Conservation (phyloP, 1,140 invertebrate species). For the Drosophila sucinea region DNA sequence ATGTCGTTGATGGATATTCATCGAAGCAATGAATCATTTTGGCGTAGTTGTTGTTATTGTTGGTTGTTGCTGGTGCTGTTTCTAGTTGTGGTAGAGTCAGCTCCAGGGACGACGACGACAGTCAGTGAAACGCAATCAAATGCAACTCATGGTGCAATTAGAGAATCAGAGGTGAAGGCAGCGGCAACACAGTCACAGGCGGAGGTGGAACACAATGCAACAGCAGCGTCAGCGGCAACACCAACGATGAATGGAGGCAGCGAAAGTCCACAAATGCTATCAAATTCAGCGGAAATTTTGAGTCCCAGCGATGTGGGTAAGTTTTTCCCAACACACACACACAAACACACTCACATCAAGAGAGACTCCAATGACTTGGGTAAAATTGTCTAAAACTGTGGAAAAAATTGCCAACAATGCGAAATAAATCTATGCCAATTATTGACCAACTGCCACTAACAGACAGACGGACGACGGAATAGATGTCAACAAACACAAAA, state of each 20-base stretch:
- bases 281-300: constrained; percentile 74
- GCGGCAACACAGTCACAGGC: constrained; percentile 33
- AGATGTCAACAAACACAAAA: constrained; percentile 30
- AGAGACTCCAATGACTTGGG: constrained; percentile 8
- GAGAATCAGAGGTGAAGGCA: constrained; percentile 47
- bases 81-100: constrained; percentile 45
- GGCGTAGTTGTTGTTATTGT: constrained; percentile 46
- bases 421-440: constrained; percentile 81
- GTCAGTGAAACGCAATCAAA: constrained; percentile 72
- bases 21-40: constrained; percentile 80
- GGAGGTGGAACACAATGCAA: constrained; percentile 10
- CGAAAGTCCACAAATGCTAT: constrained; percentile 25
- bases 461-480: constrained; percentile 34
- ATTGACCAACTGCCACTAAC: constrained; percentile 75
- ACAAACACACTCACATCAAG: constrained; percentile 20
- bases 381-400: constrained; percentile 27
- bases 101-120: constrained; percentile 35
- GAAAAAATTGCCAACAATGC: constrained; percentile 69
- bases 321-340: constrained; percentile 43
- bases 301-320: constrained; percentile 73
- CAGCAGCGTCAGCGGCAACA: neutral
- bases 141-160: constrained; percentile 81
- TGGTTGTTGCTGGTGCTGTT: constrained; percentile 59
- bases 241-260: constrained; percentile 37
- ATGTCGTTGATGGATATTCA: constrained; percentile 80